Base-by-base conservation (phyloP, 2,888 invertebrate genomes). In the Phengaris alcon region DNA sequence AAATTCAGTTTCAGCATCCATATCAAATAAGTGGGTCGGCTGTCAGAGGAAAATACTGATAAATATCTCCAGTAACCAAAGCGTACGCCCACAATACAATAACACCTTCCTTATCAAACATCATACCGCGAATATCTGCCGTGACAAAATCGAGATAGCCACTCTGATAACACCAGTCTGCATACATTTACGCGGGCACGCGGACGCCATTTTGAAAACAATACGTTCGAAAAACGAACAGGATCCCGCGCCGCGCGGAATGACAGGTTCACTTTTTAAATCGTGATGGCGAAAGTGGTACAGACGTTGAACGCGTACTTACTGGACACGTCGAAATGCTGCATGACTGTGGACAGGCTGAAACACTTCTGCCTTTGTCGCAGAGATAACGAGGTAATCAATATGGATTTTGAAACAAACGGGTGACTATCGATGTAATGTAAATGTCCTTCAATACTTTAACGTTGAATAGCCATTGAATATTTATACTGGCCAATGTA, bases 311-410 rank as follows among this genome's bases (percentile, higher is more conserved):
- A 90, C 79, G 91, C 86, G 46, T 91, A 87, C 82, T 84, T 91
- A 64, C 81, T 93, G 81, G 93, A 93, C 80, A 86, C 89, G 15
- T 84, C 87, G 8, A 90, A 87, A 82, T 93, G 92, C 83, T 92
- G 93, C 76, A 82, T 84, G 81, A 86, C 84, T 73, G 88, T 93
- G 46, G 91, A 93, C 35, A 87, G 90, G 78, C 82, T 93, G 78
- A 93, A 91, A 80, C 88, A 89, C 73, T 91, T 93, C 79, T 93
- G 93, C 81, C 82, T 93, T 78, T 93, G 93, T 79, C 90, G 92
- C 75, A 88, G 86, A 79, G 88, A 87, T 76, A 85, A 84, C 80
- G 90, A 93, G 93, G 93, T 93, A 82, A 82, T 75, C 46, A 48
- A 15, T 76, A 51, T 7, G 54, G 9, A 54, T 57, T 75, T 75